Evolutionary conservation across 2,797 vertebrate genomes (phyloP), one percentile per base, ranked within the genome.

Genomic region (Anguilla pacifica): DNA sequence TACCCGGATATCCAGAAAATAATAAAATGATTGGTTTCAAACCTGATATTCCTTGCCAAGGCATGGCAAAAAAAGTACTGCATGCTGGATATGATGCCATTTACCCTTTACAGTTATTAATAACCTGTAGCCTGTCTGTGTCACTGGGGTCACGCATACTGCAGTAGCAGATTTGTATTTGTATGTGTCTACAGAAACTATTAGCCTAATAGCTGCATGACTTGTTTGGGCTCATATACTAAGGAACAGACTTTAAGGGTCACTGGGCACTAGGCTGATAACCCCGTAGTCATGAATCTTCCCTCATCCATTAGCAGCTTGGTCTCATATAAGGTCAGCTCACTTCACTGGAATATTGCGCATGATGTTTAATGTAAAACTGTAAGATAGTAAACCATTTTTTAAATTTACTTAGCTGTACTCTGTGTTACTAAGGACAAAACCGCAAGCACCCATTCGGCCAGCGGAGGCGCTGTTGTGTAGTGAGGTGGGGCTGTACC

Each of bases 21-120:
- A 49, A 57, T 93, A 53, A 87, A 87, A 87, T 88, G 82, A 59
- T 87, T 88, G 89, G 85, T 86, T 92, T 93, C 92, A 94, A 94
- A 94, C n/a, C 79, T 88, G 88, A 22, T 90, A 39, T 89, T 90
- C 87, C 31, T 67, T 90, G 64, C 89, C 91, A 77, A 10, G 6
- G 19, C 4, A 91, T 86, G 57, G 25, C 22, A 28, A 82, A 61
- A 61, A 46, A 17, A 49, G 46, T 67, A 86, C 51, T 22, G 19
- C 72, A 79, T 28, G 28, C 70, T 81, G 57, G 53, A 49, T 81
- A n/a, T 35, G 39, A 77, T 77, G 39, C 22, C 7, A 31, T 11
- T 25, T 86, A 28, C 35, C 85, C 10, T 7, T 67, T 86, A 19
- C 70, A 51, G 85, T 35, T 39, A 19, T 72, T 15, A 35, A 31